Base-by-base conservation (phyloP, 2,113 vertebrate species). In the Tautogolabrus adspersus region DNA sequence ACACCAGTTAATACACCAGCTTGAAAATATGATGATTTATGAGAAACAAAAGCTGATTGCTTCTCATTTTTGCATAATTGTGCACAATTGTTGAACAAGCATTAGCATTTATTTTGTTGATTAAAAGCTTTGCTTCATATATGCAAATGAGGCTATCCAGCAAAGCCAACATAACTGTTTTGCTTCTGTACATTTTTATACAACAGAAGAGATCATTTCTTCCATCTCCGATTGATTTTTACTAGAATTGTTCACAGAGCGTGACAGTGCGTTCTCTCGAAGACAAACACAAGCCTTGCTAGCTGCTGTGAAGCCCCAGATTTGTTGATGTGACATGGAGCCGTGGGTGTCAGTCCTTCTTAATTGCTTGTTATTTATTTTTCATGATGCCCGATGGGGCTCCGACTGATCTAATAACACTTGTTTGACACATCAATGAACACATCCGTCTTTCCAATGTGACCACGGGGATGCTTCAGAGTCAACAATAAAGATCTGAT, bases 401-500 rank as follows among this genome's bases (percentile, higher is more conserved):
- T 65, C 46, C 55, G 11, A 42, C 51, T 70, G 79, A 82, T 82
- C 72, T 77, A 73, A 83, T 81, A 79, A 63, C 44, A 69, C 54
- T 78, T 75, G 73, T 73, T 64, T 73, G 72, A 83, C 26, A 70
- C 64, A 18, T 82, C 47, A 72, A 71, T 67, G 75, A 78, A 42
- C 75, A 57, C 52, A 83, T 77, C 46, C 0, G 8, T 75, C 68
- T 63, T 62, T 68, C 49, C 47, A 77, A n/a, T 62, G 77, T 85
- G 69, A 72, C 83, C 69, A 34, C 51, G 0, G 69, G 82, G 72
- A 77, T 18, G 76, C 73, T 80, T 66, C 44, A 11, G 54, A 64
- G 66, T 82, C 59, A 77, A 81, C 77, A 86, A 67, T 67, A 22
- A 83, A 70, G 57, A 86, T 77, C 49, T 71, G 79, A 83, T 66